Evolutionary conservation across 2,797 vertebrate species (phyloP).

Genomic region (Peromyscus eremicus): DNA sequence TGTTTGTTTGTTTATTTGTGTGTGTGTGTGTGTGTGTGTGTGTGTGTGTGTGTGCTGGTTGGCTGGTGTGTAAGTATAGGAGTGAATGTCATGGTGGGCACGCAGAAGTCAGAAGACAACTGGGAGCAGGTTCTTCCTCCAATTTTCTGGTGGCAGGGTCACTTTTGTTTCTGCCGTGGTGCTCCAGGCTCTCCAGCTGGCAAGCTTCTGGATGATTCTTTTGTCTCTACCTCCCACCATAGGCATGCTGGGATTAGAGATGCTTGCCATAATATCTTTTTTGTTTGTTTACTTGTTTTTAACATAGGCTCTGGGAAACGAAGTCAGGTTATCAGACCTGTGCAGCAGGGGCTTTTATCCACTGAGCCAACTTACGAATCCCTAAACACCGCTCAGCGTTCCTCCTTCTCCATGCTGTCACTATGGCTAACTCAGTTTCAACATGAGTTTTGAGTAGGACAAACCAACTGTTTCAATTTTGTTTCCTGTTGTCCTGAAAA

Average conservation of each 20-base stretch:
- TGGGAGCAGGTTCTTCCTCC: not conserved
- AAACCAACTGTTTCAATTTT: not conserved
- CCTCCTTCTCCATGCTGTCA: not conserved
- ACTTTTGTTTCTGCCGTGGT: not conserved
- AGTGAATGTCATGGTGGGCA: not conserved
- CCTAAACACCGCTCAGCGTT: not conserved
- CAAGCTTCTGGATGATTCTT: not conserved
- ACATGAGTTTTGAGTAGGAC: not conserved
- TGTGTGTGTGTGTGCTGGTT: not conserved
- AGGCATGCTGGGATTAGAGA: not conserved
- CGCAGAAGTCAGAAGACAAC: not conserved
- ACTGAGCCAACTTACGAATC: not conserved
- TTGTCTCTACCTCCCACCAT: not conserved
- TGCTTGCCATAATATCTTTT: no score
- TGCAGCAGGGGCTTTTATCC: not conserved
- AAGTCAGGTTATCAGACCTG: not conserved
- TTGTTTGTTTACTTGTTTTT: not conserved
- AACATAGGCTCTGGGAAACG: not conserved
- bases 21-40: not conserved
- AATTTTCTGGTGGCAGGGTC: not conserved
- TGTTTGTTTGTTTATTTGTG: not conserved
- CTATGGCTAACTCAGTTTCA: not conserved
- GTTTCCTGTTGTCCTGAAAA: not conserved
- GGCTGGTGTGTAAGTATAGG: not conserved
- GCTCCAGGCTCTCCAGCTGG: not conserved